Evolutionary conservation across 2,797 vertebrate genomes (phyloP), one percentile per base, ranked within the genome.

Genomic region (Aulostomus chinensis): DNA sequence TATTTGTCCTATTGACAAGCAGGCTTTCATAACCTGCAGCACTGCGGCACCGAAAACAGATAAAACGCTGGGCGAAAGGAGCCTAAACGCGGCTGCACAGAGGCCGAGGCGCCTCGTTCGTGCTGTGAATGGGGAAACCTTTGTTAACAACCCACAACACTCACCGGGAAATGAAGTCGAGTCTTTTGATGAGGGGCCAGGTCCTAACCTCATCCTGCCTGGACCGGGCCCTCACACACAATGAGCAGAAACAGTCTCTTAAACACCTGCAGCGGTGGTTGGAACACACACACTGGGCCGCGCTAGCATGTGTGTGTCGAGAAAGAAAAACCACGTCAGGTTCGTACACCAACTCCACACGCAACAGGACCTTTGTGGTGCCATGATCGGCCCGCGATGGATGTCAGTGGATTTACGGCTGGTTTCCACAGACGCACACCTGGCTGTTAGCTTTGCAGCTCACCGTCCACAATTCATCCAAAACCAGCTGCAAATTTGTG

Each of bases 161-260:
- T 36, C 12, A 1, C 40, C 22, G 20, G 57, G 52, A 45, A 41
- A 52, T 60, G 39, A 68, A 55, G 55, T 42, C 38, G 36, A 35
- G 31, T 20, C 45, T 62, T 74, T 60, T 60, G 68, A 75, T 57
- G 37, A 47, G 6, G 10, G 24, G 46, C 73, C 75, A 78, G 40
- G 47, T 16, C 54, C 73, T 47, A 56, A 68, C 51, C 62, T 80
- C 63, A 55, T 60, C 72, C 38, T 13, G 49, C 43, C 59, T 12
- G 42, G 28, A 46, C 34, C 9, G 16, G 51, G 54, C 21, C 59
- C 64, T 73, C 66, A 58, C 52, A 29, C 25, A 20, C 26, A 12
- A 39, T 57, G 53, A 73, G 70, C 75, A 60, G 72, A 65, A 74
- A 69, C 29, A 45, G n/a, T n/a, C 10, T 29, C 6, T 7, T 28